Conservation (phyloP, 2,797 vertebrate genomes). For the Trachurus trachurus region DNA sequence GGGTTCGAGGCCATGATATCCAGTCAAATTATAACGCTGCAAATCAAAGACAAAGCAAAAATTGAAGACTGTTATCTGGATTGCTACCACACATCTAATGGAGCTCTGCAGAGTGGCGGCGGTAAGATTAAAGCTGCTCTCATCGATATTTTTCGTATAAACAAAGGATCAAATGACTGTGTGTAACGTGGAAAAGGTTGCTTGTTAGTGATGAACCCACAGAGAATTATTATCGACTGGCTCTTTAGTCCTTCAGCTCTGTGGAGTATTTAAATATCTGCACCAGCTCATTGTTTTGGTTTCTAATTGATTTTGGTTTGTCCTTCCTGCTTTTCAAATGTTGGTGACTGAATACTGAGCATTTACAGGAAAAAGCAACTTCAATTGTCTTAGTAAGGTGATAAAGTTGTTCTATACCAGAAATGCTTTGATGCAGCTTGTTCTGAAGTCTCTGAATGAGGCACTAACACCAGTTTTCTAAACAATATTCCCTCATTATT, state of each 20-base stretch:
- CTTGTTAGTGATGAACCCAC: not conserved
- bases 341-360: too few relatives aligned
- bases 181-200: not conserved
- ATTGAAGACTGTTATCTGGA: slow-evolving; percentile 87
- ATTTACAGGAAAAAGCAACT: too few relatives aligned
- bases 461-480: too few relatives aligned
- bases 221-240: not conserved
- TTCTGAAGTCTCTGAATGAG: too few relatives aligned
- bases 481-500: too few relatives aligned
- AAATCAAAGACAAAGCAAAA: slow-evolving; percentile 96
- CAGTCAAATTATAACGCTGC: slow-evolving; percentile 89
- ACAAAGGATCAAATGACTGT: slow-evolving; percentile 11
- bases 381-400: too few relatives aligned
- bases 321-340: too few relatives aligned
- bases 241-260: not conserved
- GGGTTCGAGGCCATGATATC: slow-evolving; percentile 95
- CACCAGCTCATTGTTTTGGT: not conserved
- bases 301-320: not conserved
- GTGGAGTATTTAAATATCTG: not conserved
- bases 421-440: too few relatives aligned
- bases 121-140: slow-evolving; percentile 81
- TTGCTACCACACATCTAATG: slow-evolving; percentile 77
- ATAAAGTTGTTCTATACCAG: too few relatives aligned
- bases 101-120: slow-evolving; percentile 74
- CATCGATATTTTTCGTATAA: slow-evolving; percentile 31